A percentile compares a stretch with the other conserved stretches of the same genome.
Evolutionary conservation across 2,113 vertebrate genomes (phyloP).

Genomic region (Cisticola juncidis): DNA sequence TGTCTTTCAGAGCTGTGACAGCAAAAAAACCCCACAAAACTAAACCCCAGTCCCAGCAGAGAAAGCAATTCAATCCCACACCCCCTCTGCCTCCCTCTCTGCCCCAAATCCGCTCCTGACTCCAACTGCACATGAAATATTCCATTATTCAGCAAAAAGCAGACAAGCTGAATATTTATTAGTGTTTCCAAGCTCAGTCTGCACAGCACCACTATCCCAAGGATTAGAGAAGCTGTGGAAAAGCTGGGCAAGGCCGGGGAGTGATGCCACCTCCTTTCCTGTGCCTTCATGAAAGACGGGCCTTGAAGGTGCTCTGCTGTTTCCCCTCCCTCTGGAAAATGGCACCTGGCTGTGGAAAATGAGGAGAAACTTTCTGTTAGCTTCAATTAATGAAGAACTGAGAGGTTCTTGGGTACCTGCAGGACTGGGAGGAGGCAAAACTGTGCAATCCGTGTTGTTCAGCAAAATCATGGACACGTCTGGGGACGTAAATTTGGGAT

Average conservation of each 20-base stretch:
- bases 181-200: not conserved
- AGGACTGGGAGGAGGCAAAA: not conserved
- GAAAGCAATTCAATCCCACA: not conserved
- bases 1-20: not conserved
- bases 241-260: not conserved
- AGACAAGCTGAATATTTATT: not conserved
- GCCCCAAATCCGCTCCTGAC: not conserved
- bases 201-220: not conserved
- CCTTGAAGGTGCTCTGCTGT: not conserved
- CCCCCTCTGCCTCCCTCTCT: not conserved
- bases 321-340: not conserved
- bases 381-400: not conserved
- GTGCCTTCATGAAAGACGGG: not conserved
- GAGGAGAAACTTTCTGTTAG: not conserved
- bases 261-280: not conserved
- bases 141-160: not conserved
- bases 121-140: not conserved
- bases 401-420: not conserved
- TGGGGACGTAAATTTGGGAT: not conserved
- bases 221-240: not conserved
- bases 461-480: not conserved
- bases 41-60: not conserved
- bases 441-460: accelerated
- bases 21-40: not conserved
- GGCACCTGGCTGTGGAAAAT: not conserved